Percentiles rank a stretch among this genome's conserved stretches.
phyloP scores from a whole-genome alignment of 2,113 vertebrate genomes.

The Pleuronectes platessa region DNA sequence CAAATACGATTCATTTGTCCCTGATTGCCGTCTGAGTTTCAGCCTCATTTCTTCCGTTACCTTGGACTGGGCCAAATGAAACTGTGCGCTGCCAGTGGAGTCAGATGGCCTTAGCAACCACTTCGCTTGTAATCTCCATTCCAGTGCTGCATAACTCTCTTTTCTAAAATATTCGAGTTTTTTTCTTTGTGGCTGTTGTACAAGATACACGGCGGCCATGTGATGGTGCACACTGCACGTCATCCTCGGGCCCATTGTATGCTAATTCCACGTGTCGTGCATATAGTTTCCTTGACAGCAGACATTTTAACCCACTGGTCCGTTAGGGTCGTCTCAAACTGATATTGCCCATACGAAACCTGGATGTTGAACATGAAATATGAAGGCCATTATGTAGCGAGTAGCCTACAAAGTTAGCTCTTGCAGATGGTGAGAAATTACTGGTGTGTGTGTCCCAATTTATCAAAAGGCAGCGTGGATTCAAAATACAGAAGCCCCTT shows the following conservation, averaged over 20 bases:
- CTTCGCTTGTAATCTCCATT: not conserved
- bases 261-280: conserved; percentile 39
- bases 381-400: not conserved
- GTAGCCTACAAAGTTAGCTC: not conserved
- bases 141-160: conserved; percentile 10
- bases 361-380: not conserved
- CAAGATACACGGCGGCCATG: conserved; percentile 38
- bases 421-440: not conserved
- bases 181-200: conserved; percentile 38
- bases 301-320: conserved; percentile 5
- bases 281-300: conserved; percentile 25
- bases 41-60: conserved; percentile 17
- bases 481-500: not conserved
- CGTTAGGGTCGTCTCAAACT: not conserved
- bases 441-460: not conserved
- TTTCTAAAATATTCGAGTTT: conserved; percentile 30
- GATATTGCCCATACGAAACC: conserved; percentile 8
- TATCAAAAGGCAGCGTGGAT: not conserved
- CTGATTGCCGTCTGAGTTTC: conserved; percentile 67
- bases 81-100: not conserved
- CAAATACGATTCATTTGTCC: conserved; percentile 65
- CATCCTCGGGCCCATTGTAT: conserved; percentile 35
- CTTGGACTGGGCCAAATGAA: conserved; percentile 28
- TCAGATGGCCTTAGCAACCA: conserved; percentile 4
- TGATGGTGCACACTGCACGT: conserved; percentile 48